Evolutionary conservation across 2,888 invertebrate genomes (phyloP).

Genomic region (Drosophila villosipedis): DNA sequence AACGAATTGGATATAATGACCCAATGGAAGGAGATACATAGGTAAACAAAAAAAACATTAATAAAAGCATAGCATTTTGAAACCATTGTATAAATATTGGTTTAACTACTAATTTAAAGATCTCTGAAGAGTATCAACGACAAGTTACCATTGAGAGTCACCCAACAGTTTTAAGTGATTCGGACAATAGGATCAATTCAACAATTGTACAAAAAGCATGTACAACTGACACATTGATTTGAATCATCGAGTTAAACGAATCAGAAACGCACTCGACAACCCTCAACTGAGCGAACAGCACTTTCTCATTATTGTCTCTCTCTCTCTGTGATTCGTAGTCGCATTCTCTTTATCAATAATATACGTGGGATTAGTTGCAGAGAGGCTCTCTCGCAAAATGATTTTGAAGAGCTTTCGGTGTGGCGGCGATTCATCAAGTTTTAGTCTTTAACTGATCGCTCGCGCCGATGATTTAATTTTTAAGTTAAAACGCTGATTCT

Average conservation of each 20-base stretch:
- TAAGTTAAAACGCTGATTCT: slow-evolving; percentile 75
- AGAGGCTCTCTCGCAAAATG: slow-evolving; percentile 20
- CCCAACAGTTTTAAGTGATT: not conserved
- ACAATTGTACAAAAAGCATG: not conserved
- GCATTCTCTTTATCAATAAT: slow-evolving; percentile 8
- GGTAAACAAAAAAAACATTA: not conserved
- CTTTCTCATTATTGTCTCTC: slow-evolving; percentile 6
- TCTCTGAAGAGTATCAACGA: not conserved
- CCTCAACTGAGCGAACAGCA: slow-evolving; percentile 24
- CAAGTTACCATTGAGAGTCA: not conserved
- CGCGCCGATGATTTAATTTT: slow-evolving; percentile 84
- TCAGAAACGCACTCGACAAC: slow-evolving; percentile 39
- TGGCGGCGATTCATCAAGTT: slow-evolving; percentile 70
- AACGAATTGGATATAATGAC: not conserved
- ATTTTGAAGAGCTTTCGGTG: slow-evolving; percentile 52
- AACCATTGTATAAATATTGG: not conserved
- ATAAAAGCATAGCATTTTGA: not conserved
- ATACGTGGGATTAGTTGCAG: slow-evolving; percentile 33
- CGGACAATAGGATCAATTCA: not conserved
- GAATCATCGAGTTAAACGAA: slow-evolving; percentile 11
- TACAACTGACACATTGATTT: not conserved
- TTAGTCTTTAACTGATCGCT: slow-evolving; percentile 85
- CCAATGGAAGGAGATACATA: not conserved
- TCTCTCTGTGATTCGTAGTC: not conserved
- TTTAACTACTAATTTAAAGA: not conserved